Evolutionary conservation across 1,140 invertebrate genomes (phyloP), one percentile per base, ranked within the genome.

Genomic region (Calephelis virginiensis): DNA sequence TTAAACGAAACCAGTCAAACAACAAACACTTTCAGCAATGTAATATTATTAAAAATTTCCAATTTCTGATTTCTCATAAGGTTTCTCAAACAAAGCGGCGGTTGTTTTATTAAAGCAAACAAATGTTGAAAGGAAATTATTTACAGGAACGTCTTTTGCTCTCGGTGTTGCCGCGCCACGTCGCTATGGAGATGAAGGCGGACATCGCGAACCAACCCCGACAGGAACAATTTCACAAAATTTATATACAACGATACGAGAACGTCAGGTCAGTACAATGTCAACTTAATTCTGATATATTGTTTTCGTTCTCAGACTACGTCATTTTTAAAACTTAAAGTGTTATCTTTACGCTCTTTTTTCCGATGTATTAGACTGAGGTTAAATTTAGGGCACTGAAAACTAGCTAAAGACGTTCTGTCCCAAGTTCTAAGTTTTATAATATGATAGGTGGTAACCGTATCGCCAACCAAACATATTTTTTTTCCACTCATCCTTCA

Each of bases 151-250:
- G 97, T 59, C 94, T 99, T 59, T 91, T 99, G 77, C 93, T 99
- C 62, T 98, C 97, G 47, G 98, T 99, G 48, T 92, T 99, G 60
- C 98, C 98, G 0, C 94, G 97, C 63, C 97, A 99, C 90, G 97
- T 99, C 71, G 98, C 98, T 47, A 97, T 98, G 94, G 98, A 99
- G 92, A 98, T 99, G 97, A 99, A 98, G 92, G 96, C 97, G 37
- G 97, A 99, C 89, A 98, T 99, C 80, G 97, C 97, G 37, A 96
- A 94, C 47, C 96, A 97, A 86, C 96, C 95, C 40, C 96, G 96
- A 82, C 96, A 98, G 83, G 96, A 96, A 46, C 97, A 97, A 92
- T 99, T 99, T 89, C 97, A 99, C 86, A 99, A 99, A 92, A 99
- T 99, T 83, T 99, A 99, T 92, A 99, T 99, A 80, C 97, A 98